Evolutionary conservation across 2,797 vertebrate genomes (phyloP).

Genomic region (Limnodromus scolopaceus): DNA sequence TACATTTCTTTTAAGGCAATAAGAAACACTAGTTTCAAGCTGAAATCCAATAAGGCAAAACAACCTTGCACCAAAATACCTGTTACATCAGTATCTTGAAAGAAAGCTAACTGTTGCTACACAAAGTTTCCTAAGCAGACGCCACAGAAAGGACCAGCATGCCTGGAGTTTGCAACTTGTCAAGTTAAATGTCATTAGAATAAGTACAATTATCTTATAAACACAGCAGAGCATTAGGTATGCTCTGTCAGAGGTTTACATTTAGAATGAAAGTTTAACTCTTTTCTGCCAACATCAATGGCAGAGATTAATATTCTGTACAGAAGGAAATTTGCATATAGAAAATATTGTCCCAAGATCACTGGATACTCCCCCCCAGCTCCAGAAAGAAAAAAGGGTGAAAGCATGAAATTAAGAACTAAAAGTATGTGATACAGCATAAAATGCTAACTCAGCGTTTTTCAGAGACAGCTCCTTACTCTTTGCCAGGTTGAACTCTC

Average conservation of each 20-base stretch:
- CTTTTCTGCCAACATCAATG: neutral
- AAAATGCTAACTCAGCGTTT: neutral
- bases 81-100: neutral
- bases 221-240: neutral
- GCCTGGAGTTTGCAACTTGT: neutral
- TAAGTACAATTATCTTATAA: neutral
- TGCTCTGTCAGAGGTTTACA: neutral
- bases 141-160: neutral
- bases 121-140: neutral
- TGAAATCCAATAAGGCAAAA: neutral
- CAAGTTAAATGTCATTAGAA: neutral
- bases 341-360: constrained; percentile 33
- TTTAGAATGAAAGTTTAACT: constrained; percentile 34
- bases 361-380: neutral
- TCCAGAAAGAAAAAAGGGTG: neutral
- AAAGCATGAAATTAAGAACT: neutral
- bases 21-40: neutral
- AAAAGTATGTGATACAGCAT: neutral
- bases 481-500: neutral
- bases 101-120: neutral
- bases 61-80: neutral
- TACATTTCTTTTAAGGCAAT: neutral
- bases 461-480: neutral
- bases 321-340: constrained; percentile 15
- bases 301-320: neutral